A percentile compares a stretch with the other conserved stretches of the same genome.
Evolutionary conservation across 2,113 vertebrate genomes (phyloP).

Genomic region (Onychostruthus taczanowskii): DNA sequence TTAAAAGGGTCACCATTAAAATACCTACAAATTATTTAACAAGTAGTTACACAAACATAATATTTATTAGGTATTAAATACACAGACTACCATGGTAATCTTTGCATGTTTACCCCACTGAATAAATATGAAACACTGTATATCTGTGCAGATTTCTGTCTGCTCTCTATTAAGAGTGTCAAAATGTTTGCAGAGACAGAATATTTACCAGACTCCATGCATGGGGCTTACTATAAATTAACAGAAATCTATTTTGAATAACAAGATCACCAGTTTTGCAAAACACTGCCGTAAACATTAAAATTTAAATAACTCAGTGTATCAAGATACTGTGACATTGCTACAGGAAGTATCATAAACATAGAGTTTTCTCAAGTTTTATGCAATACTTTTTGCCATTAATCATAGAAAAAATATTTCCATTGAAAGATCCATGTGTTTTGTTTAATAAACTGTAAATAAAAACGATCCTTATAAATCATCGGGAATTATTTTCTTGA

Average conservation of each 20-base stretch:
- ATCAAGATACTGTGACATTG: background rate
- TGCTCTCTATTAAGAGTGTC: background rate
- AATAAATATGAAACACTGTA: background rate
- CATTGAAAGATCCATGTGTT: background rate
- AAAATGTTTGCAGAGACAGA: background rate
- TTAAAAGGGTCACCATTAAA: background rate
- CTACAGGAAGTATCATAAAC: background rate
- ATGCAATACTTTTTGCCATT: background rate
- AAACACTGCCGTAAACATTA: background rate
- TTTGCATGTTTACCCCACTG: background rate
- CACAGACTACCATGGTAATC: background rate
- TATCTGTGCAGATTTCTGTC: background rate
- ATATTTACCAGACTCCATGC: background rate
- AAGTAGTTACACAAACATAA: background rate
- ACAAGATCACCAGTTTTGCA: background rate
- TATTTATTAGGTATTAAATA: background rate
- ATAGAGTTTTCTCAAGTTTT: background rate
- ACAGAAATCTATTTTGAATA: background rate
- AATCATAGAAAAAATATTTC: background rate
- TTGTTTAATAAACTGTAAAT: background rate
- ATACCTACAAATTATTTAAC: background rate
- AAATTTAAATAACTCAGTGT: background rate
- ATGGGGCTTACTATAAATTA: background rate
- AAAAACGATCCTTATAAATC: background rate
- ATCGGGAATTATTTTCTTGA: background rate